Evolutionary conservation across 2,888 invertebrate genomes (phyloP), one percentile per base, ranked within the genome.

Genomic region (Metopia argyrocephala): DNA sequence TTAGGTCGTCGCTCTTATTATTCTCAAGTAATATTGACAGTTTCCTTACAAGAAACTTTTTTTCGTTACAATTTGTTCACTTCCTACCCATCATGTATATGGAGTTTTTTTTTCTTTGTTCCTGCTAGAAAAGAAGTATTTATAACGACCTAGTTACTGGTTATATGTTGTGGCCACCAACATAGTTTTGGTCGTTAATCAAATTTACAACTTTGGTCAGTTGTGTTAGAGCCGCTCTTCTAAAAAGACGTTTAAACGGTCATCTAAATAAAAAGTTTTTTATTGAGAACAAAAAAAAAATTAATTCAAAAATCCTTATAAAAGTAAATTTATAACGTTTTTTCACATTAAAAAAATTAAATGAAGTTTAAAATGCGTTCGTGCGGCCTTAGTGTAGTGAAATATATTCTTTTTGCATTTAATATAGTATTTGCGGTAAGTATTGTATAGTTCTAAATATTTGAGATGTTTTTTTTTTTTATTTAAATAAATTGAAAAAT

Each of bases 381-480:
- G 71, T 92, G 92, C 79, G 93, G 93, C 74, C 92, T 92, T 91
- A 92, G 89, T 85, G 86, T 92, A 61, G 92, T 93, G 73, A 93
- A 93, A 89, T 93, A 93, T 85, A 87, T 93, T 54, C 87, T 93
- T 57, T 93, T 93, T 87, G 89, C 92, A 84, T 93, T 93, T 87
- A 93, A 93, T 89, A 89, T 93, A 48, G 89, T 93, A 28, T 93
- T 93, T 90, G 92, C 93, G 86, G 93, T 93, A 90, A 92, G 93
- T n/a, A n/a, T n/a, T n/a, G n/a, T n/a, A n/a, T n/a, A n/a, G n/a
- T n/a, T n/a, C n/a, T n/a, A n/a, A n/a, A n/a, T n/a, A n/a, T n/a
- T n/a, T n/a, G n/a, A n/a, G n/a, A n/a, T n/a, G n/a, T n/a, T n/a
- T n/a, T n/a, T n/a, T n/a, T n/a, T n/a, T n/a, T n/a, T n/a, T n/a